Conservation (phyloP, 2,888 invertebrate species). For the Anoplius nigerrimus region DNA sequence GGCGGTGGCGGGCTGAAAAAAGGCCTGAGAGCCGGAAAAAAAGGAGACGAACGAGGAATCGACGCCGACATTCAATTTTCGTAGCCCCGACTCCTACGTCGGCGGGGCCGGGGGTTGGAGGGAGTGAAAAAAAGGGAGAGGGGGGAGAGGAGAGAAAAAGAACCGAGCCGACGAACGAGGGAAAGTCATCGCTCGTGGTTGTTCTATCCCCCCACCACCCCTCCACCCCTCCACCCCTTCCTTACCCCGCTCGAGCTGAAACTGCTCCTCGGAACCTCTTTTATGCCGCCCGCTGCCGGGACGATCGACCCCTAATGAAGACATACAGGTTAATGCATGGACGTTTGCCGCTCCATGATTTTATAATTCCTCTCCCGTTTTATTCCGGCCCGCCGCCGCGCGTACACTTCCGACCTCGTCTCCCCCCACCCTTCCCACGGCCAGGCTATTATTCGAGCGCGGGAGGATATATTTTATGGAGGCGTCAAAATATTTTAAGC, state of each 20-base stretch:
- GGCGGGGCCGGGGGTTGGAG: neutral
- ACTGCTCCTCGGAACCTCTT: conserved; percentile 29
- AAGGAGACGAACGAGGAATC: conserved; percentile 42
- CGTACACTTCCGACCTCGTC: too few species aligned
- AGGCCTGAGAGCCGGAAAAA: conserved; percentile 2
- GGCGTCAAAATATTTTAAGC: conserved; percentile 1
- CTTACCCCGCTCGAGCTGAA: conserved; percentile 8
- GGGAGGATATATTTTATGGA: neutral
- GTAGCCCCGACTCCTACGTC: conserved; percentile 13
- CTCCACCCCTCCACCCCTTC: neutral
- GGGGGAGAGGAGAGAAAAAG: too few species aligned
- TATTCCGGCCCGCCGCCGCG: conserved; percentile 1
- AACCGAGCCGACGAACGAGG: conserved; percentile 30
- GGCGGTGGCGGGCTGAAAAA: neutral
- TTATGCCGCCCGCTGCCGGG: conserved; percentile 54
- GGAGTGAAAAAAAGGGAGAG: conserved; percentile 13
- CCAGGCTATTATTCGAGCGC: neutral
- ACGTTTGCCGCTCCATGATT: conserved; percentile 22
- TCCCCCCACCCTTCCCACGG: too few species aligned
- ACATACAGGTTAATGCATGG: conserved; percentile 55
- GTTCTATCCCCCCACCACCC: too few species aligned
- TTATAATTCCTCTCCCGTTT: conserved; percentile 8
- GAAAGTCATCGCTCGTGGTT: conserved; percentile 41
- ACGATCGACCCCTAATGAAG: conserved; percentile 55
- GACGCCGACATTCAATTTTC: conserved; percentile 60